phyloP scores from a whole-genome alignment of 1,140 invertebrate genomes.

The Drosophila mojavensis region DNA sequence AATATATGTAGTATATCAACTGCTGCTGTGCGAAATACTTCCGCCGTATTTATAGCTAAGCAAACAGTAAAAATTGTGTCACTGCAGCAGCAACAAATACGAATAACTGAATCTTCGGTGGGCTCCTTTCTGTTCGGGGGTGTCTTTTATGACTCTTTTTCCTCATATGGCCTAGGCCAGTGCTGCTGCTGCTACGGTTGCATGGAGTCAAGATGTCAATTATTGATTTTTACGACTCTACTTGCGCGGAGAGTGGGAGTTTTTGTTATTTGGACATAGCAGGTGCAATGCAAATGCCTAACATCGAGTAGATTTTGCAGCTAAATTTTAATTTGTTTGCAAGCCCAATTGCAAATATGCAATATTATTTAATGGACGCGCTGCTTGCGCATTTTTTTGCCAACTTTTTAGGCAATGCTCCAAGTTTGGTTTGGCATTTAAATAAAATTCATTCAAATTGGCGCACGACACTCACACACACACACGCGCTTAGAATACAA shows the following conservation, averaged over 20 bases:
- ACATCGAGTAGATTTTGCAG: background rate
- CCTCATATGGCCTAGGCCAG: background rate
- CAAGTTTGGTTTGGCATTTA: slow-evolving; percentile 43
- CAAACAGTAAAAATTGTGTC: slow-evolving; percentile 41
- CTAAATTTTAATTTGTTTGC: slow-evolving; percentile 6
- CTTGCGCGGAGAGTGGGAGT: slow-evolving; percentile 19
- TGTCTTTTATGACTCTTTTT: slow-evolving; percentile 31
- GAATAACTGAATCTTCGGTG: slow-evolving; percentile 28
- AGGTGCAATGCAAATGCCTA: slow-evolving; percentile 25
- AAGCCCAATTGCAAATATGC: slow-evolving; percentile 1
- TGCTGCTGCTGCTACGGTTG: slow-evolving; percentile 16
- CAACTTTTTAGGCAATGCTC: slow-evolving; percentile 35
- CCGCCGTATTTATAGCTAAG: slow-evolving; percentile 16
- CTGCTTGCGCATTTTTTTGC: slow-evolving; percentile 12
- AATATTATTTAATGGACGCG: slow-evolving; percentile 31
- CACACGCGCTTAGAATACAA: background rate
- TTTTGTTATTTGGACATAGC: slow-evolving; percentile 18
- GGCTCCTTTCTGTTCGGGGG: slow-evolving; percentile 35
- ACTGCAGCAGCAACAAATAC: slow-evolving; percentile 34
- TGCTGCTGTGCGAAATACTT: slow-evolving; percentile 5
- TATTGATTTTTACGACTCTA: slow-evolving; percentile 70
- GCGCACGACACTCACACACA: slow-evolving; percentile 19
- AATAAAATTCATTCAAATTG: slow-evolving; percentile 49
- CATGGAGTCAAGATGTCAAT: slow-evolving; percentile 50
- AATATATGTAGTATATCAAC: background rate